Conservation (phyloP, 2,888 invertebrate species). For the Sinohyriopsis cumingii region DNA sequence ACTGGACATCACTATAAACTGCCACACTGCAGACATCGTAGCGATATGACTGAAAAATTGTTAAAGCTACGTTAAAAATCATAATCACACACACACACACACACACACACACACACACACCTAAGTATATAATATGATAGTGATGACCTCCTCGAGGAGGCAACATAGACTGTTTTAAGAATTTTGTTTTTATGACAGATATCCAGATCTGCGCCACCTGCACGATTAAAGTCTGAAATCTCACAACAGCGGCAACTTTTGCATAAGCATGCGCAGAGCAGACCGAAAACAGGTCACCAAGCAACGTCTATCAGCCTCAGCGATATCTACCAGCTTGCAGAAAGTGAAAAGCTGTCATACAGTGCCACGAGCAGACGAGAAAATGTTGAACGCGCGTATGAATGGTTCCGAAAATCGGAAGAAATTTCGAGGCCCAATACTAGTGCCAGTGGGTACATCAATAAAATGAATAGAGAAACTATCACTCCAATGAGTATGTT, state of each 20-base stretch:
- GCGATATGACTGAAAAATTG: no score
- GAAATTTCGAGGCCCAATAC: constrained; percentile 37
- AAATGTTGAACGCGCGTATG: constrained; percentile 41
- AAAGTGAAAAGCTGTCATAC: constrained; percentile 40
- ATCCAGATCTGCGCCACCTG: constrained; percentile 35
- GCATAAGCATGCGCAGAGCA: constrained; percentile 11
- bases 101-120: no score
- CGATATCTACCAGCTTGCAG: constrained; percentile 46
- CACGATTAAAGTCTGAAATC: constrained; percentile 14
- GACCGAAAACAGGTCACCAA: not conserved
- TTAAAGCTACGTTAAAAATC: no score
- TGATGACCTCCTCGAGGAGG: no score
- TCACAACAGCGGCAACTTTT: constrained; percentile 10
- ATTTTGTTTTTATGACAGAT: constrained; percentile 13
- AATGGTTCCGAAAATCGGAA: constrained; percentile 32
- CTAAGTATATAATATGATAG: no score
- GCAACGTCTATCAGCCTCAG: constrained; percentile 34
- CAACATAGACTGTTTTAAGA: no score
- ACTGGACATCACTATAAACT: no score
- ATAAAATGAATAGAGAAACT: constrained; percentile 22
- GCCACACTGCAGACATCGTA: no score
- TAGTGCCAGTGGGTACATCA: constrained; percentile 39
- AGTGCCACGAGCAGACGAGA: constrained; percentile 39
- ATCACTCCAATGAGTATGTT: constrained; percentile 44
- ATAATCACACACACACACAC: no score